Evolutionary conservation across 2,797 vertebrate genomes (phyloP).

Genomic region (Phaenicophaeus curvirostris): DNA sequence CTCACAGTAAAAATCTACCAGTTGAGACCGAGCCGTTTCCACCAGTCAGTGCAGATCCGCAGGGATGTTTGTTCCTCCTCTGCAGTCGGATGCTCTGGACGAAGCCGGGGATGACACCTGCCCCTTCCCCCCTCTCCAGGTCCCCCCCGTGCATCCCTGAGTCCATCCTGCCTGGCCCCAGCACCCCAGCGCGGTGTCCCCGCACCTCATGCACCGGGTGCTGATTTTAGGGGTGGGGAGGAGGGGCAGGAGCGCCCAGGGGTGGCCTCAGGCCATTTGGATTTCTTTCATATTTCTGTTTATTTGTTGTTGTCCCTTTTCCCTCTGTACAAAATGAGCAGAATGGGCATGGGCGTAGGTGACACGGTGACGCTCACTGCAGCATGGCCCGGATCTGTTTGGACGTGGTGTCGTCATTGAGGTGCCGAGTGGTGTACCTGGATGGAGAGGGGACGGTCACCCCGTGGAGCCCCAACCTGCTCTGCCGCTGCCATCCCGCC

Average conservation of each 20-base stretch:
- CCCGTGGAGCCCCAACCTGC: accelerated
- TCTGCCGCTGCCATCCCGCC: not conserved
- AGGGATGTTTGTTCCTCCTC: not conserved
- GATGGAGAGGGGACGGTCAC: not conserved
- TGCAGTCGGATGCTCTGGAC: accelerated
- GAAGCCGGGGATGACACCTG: not conserved
- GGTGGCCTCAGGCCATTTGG: not conserved
- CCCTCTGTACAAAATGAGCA: slow-evolving; percentile 85
- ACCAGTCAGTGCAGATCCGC: slow-evolving; percentile 69
- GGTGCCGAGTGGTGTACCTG: slow-evolving; percentile 92
- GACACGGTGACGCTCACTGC: slow-evolving; percentile 82
- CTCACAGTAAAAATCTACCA: slow-evolving; percentile 82
- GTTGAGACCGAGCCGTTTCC: slow-evolving; percentile 80
- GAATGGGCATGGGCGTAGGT: slow-evolving; percentile 81
- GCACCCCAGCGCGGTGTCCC: not conserved
- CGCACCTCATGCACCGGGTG: accelerated
- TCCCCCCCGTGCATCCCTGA: not conserved
- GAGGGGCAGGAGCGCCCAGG: accelerated
- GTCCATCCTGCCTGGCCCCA: not conserved
- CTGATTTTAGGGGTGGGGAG: not conserved
- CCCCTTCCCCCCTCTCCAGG: not conserved
- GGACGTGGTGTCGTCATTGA: slow-evolving; percentile 92
- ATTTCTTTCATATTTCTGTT: not conserved
- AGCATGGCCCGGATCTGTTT: slow-evolving; percentile 93
- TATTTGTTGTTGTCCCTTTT: not conserved